These are phyloP conservation scores for Parotia lawesii DNA, from an alignment of 2,113 vertebrate species.

Conservation along the genomic window DNA sequence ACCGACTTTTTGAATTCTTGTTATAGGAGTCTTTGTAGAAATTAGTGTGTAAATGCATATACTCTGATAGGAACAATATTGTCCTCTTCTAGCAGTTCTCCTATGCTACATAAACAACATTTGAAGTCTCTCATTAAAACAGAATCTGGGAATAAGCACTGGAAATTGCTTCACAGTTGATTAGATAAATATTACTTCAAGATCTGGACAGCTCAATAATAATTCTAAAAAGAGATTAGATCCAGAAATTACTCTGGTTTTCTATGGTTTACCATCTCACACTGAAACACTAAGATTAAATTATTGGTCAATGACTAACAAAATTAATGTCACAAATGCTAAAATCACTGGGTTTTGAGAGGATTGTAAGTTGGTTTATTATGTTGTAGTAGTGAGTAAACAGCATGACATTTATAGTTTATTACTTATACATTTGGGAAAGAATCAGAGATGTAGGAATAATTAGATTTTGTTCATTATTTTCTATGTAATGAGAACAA, in stretches of 20 bases:
- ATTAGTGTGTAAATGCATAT: not conserved
- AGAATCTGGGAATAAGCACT: not conserved
- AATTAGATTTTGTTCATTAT: not conserved
- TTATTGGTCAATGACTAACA: not conserved
- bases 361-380: not conserved
- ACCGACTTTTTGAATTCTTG: not conserved
- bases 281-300: not conserved
- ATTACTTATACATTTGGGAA: not conserved
- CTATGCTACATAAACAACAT: not conserved
- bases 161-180: not conserved
- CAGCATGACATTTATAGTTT: not conserved
- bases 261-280: not conserved
- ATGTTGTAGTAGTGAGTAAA: not conserved
- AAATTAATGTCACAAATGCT: not conserved
- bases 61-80: not conserved
- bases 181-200: not conserved
- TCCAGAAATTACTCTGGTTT: not conserved
- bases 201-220: not conserved
- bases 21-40: not conserved
- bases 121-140: not conserved
- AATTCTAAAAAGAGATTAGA: not conserved
- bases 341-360: not conserved
- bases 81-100: not conserved
- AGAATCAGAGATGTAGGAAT: not conserved
- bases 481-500: not conserved